Evolutionary conservation across 1,140 invertebrate species (phyloP).

Genomic region (Phthorimaea operculella): DNA sequence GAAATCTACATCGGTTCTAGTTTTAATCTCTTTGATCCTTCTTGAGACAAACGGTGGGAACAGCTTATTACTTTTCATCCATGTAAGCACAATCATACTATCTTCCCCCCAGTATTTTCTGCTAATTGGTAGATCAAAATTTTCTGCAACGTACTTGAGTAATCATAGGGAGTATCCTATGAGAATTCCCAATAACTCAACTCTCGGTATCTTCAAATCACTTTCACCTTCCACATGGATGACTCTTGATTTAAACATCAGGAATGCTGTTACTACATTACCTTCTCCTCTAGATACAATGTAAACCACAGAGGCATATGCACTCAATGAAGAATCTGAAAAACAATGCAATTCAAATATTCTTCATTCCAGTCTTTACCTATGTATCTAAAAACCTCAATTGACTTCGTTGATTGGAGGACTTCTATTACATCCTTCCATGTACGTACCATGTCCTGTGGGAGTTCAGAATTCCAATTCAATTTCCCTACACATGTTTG

Average conservation of each 20-base stretch:
- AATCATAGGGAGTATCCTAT: constrained; percentile 11
- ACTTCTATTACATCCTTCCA: too few relatives aligned
- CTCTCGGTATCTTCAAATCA: constrained; percentile 6
- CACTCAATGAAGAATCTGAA: constrained; percentile 7
- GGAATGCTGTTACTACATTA: not conserved
- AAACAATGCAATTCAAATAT: too few relatives aligned
- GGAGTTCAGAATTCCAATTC: constrained; percentile 7
- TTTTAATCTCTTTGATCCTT: constrained; percentile 8
- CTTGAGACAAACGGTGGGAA: constrained; percentile 8
- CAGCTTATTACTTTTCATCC: constrained; percentile 2
- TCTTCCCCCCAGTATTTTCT: constrained; percentile 6
- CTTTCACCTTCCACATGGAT: constrained; percentile 6
- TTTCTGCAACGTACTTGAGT: not conserved
- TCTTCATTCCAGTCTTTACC: too few relatives aligned
- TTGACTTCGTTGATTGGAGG: too few relatives aligned
- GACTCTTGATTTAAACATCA: constrained; percentile 8
- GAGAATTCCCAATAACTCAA: constrained; percentile 4
- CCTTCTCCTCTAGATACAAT: not conserved
- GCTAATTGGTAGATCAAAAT: not conserved
- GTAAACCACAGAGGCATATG: constrained; percentile 8
- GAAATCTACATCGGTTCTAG: not conserved
- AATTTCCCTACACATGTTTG: constrained; percentile 8
- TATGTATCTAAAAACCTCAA: too few relatives aligned
- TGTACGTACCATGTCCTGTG: too few relatives aligned
- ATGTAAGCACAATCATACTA: constrained; percentile 8